phyloP scores from a whole-genome alignment of 23 tunicate species.

The Ascidia mentula region DNA sequence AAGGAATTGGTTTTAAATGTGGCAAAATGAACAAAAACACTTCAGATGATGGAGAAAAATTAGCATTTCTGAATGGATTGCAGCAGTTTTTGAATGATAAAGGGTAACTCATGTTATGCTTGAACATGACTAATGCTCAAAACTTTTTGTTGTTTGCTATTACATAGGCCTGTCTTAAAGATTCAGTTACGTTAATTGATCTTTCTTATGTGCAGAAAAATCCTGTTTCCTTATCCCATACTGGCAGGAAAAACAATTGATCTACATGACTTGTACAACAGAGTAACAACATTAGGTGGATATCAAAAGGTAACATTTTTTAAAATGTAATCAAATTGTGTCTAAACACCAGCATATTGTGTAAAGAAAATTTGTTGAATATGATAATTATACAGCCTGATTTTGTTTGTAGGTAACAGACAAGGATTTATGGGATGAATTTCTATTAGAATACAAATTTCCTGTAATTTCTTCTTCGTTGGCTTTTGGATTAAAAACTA shows the following conservation, averaged over 20 bases:
- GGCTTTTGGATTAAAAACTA: slow-evolving; percentile 73
- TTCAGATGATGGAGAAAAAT: slow-evolving; percentile 65
- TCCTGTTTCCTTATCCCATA: slow-evolving; percentile 56
- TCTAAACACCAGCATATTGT: neutral
- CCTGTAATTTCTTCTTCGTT: slow-evolving; percentile 55
- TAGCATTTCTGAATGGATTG: slow-evolving; percentile 80
- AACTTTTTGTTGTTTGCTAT: no score
- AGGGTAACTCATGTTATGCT: slow-evolving; percentile 36
- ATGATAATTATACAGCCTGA: neutral
- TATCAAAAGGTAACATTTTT: slow-evolving; percentile 56
- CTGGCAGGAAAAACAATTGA: slow-evolving; percentile 74
- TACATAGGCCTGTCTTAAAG: no score
- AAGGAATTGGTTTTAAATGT: neutral
- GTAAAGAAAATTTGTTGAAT: neutral
- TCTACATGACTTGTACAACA: slow-evolving; percentile 84
- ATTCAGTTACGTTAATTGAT: no score
- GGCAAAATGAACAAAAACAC: slow-evolving; percentile 3
- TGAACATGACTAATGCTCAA: no score
- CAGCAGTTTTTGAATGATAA: slow-evolving; percentile 77
- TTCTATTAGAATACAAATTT: slow-evolving; percentile 54
- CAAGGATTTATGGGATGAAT: slow-evolving; percentile 72
- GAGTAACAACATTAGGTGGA: slow-evolving; percentile 79
- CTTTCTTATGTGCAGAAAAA: no score
- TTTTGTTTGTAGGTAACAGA: slow-evolving; percentile 64
- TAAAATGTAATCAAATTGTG: neutral